A percentile compares a stretch with the other conserved stretches of the same genome.
Evolutionary conservation across 2,888 invertebrate species (phyloP).

Genomic region (Abscondita cerata): DNA sequence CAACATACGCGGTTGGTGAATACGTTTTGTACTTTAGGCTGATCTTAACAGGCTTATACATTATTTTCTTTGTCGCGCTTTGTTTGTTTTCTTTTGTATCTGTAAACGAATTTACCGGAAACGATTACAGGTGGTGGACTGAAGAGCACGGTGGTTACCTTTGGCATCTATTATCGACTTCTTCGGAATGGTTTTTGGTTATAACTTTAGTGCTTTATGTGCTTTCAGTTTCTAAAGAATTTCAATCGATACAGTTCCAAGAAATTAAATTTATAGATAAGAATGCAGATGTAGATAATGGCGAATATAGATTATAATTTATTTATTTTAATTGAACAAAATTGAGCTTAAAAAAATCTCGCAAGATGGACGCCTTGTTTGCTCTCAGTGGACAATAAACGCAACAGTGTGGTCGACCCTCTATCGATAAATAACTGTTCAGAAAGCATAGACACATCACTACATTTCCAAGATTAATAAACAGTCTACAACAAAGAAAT

Average conservation of each 20-base stretch:
- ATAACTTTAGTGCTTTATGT: background rate
- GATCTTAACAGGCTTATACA: background rate
- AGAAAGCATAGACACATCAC: too few relatives aligned
- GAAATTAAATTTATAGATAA: conserved; percentile 8
- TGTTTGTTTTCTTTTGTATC: background rate
- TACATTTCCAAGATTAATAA: too few relatives aligned
- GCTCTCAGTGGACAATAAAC: too few relatives aligned
- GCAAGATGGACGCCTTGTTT: too few relatives aligned
- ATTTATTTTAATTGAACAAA: too few relatives aligned
- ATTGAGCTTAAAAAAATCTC: too few relatives aligned
- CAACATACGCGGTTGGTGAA: background rate
- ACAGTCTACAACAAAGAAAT: too few relatives aligned
- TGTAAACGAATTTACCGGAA: background rate
- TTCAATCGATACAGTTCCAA: conserved; percentile 7
- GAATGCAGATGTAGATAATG: background rate
- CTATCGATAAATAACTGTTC: too few relatives aligned
- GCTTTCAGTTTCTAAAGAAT: conserved; percentile 2
- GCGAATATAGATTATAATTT: background rate
- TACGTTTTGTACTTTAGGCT: background rate
- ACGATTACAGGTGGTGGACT: background rate
- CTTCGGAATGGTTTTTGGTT: conserved; percentile 3
- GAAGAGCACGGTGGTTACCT: background rate
- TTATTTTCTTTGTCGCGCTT: background rate
- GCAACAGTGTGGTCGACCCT: too few relatives aligned
- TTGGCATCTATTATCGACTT: background rate